Base-by-base conservation (phyloP, 2,888 invertebrate species). In the Pseudococcus longispinus region DNA sequence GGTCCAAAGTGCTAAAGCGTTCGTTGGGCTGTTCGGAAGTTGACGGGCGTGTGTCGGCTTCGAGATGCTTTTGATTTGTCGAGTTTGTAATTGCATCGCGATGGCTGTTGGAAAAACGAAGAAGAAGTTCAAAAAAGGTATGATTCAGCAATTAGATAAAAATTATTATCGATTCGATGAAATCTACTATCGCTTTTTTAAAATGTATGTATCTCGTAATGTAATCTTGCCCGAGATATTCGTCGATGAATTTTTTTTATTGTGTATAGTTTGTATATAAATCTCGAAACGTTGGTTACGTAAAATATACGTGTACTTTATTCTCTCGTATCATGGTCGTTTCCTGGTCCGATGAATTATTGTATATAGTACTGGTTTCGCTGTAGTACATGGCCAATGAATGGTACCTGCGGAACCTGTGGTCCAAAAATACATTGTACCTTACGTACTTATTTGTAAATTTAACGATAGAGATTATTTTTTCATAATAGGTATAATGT, bases 91-190 rank as follows among this genome's bases (percentile, higher is more conserved):
- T 37, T n/a, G 18, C 1, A 32, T 74, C 29, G 32, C 29, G 74
- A 74, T 74, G 74, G 74, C 74, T 29, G 15, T 74, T n/a, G 74
- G 29, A n/a, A 74, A 37, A 74, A 26, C 74, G 18, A 74, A 74
- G n/a, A 74, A 37, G 74, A 74, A 74, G 15, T 3, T 74, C 1
- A 74, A 74, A n/a, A 74, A 74, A 74, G 74, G 74, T 74, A 70
- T 70, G 70, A 13, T n/a, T n/a, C n/a, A n/a, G n/a, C n/a, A n/a
- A n/a, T n/a, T n/a, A n/a, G n/a, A n/a, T n/a, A n/a, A n/a, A n/a
- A n/a, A n/a, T n/a, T n/a, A n/a, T n/a, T n/a, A n/a, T n/a, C n/a
- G n/a, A n/a, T n/a, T n/a, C n/a, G n/a, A n/a, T n/a, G n/a, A n/a
- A n/a, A n/a, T n/a, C n/a, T n/a, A n/a, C n/a, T n/a, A n/a, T n/a